A percentile compares a stretch with the other conserved stretches of the same genome.
These are phyloP conservation scores for Lampropteryx suffumata DNA, from an alignment of 2,888 invertebrate genomes.

Conservation along the genomic window DNA sequence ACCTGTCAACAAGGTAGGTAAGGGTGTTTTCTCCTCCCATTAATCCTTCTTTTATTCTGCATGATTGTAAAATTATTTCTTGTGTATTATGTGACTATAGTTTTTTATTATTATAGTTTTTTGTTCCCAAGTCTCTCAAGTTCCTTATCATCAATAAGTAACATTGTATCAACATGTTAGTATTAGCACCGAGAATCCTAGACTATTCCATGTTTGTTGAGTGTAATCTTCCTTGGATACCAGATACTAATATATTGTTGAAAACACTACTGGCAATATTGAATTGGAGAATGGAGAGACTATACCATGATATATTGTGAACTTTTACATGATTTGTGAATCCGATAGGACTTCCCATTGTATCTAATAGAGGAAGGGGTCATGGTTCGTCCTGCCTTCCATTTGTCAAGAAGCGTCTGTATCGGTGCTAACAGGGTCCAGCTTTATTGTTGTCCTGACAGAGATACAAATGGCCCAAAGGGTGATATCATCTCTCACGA, in stretches of 20 bases:
- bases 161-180: no score
- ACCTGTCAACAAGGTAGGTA: conserved; percentile 60
- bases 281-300: conserved; percentile 4
- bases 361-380: conserved; percentile 57
- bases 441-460: conserved; percentile 73
- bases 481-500: conserved; percentile 58
- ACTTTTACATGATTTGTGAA: conserved; percentile 48
- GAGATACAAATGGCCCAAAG: conserved; percentile 65
- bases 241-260: conserved; percentile 2
- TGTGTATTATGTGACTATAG: no score
- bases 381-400: conserved; percentile 60
- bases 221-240: not conserved
- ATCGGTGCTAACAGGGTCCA: conserved; percentile 64
- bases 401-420: conserved; percentile 61
- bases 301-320: conserved; percentile 44
- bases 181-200: no score
- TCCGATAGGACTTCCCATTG: conserved; percentile 48
- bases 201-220: not conserved
- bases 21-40: conserved; percentile 39
- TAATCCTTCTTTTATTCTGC: conserved; percentile 1
- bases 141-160: no score
- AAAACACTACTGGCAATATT: conserved; percentile 2
- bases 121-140: no score
- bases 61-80: no score
- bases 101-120: no score